Conservation (phyloP, 2,888 invertebrate species). For the Pedicia rivosa region DNA sequence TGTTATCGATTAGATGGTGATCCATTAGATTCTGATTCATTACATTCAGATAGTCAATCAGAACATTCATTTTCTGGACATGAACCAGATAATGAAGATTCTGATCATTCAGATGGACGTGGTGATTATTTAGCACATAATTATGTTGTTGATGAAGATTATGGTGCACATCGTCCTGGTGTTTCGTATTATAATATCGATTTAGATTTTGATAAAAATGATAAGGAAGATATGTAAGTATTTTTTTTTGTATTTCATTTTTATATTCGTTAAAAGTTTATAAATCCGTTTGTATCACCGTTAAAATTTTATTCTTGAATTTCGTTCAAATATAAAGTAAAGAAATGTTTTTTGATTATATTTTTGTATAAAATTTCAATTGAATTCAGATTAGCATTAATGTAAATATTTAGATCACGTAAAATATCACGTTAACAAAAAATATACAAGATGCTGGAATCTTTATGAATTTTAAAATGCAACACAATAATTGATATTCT, state of each 20-base stretch:
- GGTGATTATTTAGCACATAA: constrained; percentile 44
- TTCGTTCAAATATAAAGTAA: too few relatives aligned
- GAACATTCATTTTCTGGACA: constrained; percentile 47
- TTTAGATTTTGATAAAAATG: constrained; percentile 39
- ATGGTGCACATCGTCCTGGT: constrained; percentile 31
- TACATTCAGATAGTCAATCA: constrained; percentile 61
- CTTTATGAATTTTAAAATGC: too few relatives aligned
- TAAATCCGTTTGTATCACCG: too few relatives aligned
- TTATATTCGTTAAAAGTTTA: too few relatives aligned
- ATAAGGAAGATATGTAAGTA: constrained; percentile 31
- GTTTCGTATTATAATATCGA: constrained; percentile 45
- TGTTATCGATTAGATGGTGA: constrained; percentile 54
- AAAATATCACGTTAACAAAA: too few relatives aligned
- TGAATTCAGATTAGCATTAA: too few relatives aligned
- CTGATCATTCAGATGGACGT: constrained; percentile 52
- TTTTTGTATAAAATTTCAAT: too few relatives aligned
- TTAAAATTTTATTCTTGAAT: too few relatives aligned
- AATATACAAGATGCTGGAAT: too few relatives aligned
- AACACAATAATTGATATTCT: too few relatives aligned
- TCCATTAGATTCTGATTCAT: constrained; percentile 55
- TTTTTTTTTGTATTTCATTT: neutral
- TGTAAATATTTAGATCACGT: too few relatives aligned
- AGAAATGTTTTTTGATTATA: too few relatives aligned
- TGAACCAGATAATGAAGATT: constrained; percentile 62
- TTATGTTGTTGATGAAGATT: constrained; percentile 25